Evolutionary conservation across 2,113 vertebrate species (phyloP).

Genomic region (Rhadina sibilatrix): DNA sequence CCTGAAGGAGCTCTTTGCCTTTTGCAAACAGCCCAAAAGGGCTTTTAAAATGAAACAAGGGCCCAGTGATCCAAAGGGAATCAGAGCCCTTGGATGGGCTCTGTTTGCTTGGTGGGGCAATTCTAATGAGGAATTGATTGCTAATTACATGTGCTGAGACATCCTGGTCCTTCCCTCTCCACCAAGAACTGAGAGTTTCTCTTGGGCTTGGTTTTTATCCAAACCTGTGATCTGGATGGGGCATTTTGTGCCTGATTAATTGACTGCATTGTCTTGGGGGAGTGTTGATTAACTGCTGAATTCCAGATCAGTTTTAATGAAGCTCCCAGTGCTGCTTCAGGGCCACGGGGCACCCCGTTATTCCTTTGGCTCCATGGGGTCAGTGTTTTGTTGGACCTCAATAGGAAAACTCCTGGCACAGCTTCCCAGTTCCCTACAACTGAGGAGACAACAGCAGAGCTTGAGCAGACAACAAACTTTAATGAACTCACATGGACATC

Average conservation of each 20-base stretch:
- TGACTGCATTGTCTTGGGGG: neutral
- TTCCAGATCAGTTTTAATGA: constrained; percentile 31
- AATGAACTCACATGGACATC: constrained; percentile 37
- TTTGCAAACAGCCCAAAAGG: neutral
- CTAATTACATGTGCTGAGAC: constrained; percentile 27
- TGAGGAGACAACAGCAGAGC: constrained; percentile 30
- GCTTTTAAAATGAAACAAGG: neutral
- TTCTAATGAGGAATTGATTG: constrained; percentile 2
- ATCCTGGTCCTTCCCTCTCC: neutral
- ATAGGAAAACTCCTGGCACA: constrained; percentile 21
- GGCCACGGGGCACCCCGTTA: neutral
- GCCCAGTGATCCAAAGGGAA: neutral
- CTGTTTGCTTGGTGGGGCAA: neutral
- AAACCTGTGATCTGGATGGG: neutral
- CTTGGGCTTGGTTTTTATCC: neutral
- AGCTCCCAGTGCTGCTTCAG: constrained; percentile 32
- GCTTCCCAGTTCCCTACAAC: constrained; percentile 9
- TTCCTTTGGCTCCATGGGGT: constrained; percentile 10
- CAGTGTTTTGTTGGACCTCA: constrained; percentile 29
- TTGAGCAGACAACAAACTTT: neutral
- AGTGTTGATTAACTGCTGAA: constrained; percentile 48
- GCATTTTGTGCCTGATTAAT: constrained; percentile 31
- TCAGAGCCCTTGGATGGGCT: neutral
- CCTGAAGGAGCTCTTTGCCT: neutral
- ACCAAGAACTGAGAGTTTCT: constrained; percentile 16